phyloP scores from a whole-genome alignment of 2,113 vertebrate species.

The Crotalus horridus region DNA sequence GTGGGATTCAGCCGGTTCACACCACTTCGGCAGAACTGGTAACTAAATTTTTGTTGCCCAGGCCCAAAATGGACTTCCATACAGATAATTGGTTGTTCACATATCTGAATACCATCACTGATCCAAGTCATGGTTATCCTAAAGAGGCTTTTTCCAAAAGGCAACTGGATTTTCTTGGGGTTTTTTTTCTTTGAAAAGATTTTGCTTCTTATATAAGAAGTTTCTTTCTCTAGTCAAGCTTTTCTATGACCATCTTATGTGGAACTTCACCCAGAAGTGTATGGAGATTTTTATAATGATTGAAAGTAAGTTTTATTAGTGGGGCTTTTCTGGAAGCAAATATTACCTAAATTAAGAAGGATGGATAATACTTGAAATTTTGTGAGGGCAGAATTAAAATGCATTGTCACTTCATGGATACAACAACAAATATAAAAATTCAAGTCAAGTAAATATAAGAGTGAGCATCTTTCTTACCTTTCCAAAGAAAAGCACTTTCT shows the following conservation, averaged over 20 bases:
- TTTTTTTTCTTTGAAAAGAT: not conserved
- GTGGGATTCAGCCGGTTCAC: too few relatives aligned
- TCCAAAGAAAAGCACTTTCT: not conserved
- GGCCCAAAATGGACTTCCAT: too few relatives aligned
- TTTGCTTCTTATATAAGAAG: not conserved
- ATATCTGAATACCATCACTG: too few relatives aligned
- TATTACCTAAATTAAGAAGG: not conserved
- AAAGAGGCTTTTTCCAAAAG: not conserved
- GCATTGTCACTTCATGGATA: not conserved
- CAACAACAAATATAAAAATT: not conserved
- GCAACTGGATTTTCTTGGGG: not conserved
- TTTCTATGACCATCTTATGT: not conserved
- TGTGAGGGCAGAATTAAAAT: not conserved
- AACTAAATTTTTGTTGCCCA: too few relatives aligned
- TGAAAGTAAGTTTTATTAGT: not conserved
- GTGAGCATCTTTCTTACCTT: not conserved
- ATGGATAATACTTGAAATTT: not conserved
- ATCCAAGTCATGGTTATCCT: not conserved
- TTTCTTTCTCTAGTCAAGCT: not conserved
- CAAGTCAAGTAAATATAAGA: not conserved
- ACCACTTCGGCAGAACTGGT: too few relatives aligned
- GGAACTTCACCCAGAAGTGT: not conserved
- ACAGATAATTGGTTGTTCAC: too few relatives aligned
- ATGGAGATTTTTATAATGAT: not conserved
- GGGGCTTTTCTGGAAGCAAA: not conserved